Evolutionary conservation across 2,113 vertebrate species (phyloP), one percentile per base, ranked within the genome.

Genomic region (Phalacrocorax pelagicus): DNA sequence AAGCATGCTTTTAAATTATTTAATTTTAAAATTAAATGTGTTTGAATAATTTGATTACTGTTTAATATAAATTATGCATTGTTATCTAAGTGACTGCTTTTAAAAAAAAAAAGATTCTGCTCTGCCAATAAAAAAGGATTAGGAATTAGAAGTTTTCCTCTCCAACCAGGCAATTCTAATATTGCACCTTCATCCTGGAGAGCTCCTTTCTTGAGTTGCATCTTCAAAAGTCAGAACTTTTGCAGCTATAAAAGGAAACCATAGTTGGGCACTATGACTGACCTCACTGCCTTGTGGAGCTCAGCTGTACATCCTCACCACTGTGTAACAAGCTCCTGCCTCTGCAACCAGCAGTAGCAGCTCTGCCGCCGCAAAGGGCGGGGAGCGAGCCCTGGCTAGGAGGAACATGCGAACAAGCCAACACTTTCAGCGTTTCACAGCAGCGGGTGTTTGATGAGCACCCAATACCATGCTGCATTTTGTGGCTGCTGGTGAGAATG

Each of bases 11-110:
- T 88, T 21, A 83, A 92, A 87, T 62, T 0, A 84, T 73, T 94
- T 94, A 78, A 92, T 96, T 94, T 84, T 38, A 82, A 96, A 95
- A 90, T 67, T 92, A 78, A 92, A 81, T 80, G 12, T 18, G 81
- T 81, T 95, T 67, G 47, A 94, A 80, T 74, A 0, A 84, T 88
- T 94, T 95, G 78, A 96, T 92, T 87, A 87, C 44, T 93, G 69
- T 70, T 92, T 82, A 90, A 94, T 84, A 92, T 74, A 23, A 89
- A 66, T 69, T 15, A 42, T 86, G 86, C 88, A 94, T 90, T 96
- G 61, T 85, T 88, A 86, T 49, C 5, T 46, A 57, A 88, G 72
- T 36, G 55, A 66, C 46, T 70, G 27, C 63, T 87, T 30, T 23
- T 51, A 44, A 51, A 72, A 75, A 78, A 32, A 23, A 55, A n/a